Evolutionary conservation across 2,888 invertebrate genomes (phyloP).

Genomic region (Meta bourneti): DNA sequence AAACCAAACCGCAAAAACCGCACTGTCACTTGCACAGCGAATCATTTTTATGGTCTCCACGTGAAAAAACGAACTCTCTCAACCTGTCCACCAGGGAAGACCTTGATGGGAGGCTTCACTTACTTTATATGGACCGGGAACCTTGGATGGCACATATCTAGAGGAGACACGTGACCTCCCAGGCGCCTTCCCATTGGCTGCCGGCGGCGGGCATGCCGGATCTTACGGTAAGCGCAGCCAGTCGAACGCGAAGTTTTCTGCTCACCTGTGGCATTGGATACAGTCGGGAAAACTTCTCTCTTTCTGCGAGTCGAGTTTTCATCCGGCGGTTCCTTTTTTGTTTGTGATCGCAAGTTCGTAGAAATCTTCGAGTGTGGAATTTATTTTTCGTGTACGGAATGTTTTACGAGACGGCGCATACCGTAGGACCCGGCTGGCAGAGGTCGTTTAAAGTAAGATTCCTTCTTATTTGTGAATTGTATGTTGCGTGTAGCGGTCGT

Average conservation of each 20-base stretch:
- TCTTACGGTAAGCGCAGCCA: slow-evolving; percentile 44
- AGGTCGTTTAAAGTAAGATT: slow-evolving; percentile 59
- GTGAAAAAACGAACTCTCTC: background rate
- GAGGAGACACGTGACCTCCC: slow-evolving; percentile 46
- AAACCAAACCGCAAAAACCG: background rate
- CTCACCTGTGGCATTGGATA: slow-evolving; percentile 1
- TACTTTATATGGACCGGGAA: slow-evolving; percentile 73
- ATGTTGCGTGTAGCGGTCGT: no score
- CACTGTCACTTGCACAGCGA: background rate
- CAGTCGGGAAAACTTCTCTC: background rate
- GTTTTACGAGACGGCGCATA: slow-evolving; percentile 73
- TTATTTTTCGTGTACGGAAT: slow-evolving; percentile 22
- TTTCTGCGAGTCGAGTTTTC: background rate
- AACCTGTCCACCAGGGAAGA: slow-evolving; percentile 50
- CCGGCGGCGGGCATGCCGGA: background rate
- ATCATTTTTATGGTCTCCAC: background rate
- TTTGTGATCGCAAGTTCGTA: background rate
- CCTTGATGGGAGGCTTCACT: slow-evolving; percentile 62
- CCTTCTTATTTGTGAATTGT: background rate
- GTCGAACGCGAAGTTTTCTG: slow-evolving; percentile 7
- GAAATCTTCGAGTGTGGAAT: background rate
- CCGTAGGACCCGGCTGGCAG: slow-evolving; percentile 69
- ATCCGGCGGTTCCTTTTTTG: background rate
- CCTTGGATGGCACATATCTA: slow-evolving; percentile 63
- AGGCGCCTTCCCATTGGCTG: slow-evolving; percentile 39